Conservation (phyloP, 2,888 invertebrate species). For the Teleiodes luculella region DNA sequence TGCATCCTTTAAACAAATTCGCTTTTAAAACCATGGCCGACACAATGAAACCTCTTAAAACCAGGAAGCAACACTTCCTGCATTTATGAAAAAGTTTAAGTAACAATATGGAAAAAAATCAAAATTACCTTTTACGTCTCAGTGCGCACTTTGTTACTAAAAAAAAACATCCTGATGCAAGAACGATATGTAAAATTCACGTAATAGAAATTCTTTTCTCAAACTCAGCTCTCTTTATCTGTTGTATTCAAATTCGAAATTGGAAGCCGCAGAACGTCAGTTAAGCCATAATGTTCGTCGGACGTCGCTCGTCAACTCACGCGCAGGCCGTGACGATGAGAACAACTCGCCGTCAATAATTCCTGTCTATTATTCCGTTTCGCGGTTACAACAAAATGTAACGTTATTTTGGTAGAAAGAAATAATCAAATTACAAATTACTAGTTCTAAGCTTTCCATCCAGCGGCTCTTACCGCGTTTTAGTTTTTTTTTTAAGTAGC, state of each 20-base stretch:
- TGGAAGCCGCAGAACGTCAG: neutral
- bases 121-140: no score
- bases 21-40: neutral
- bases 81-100: no score
- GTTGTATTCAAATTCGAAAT: neutral
- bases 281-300: neutral
- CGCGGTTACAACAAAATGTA: neutral
- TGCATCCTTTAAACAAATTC: neutral
- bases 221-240: neutral
- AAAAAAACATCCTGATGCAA: no score
- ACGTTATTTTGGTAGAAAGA: no score
- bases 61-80: neutral
- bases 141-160: no score
- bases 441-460: no score
- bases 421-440: neutral
- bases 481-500: no score
- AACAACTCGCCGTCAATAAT: neutral
- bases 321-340: constrained; percentile 3
- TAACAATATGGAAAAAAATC: no score
- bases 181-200: no score
- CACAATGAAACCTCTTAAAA: neutral
- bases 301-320: neutral
- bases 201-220: no score
- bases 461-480: no score
- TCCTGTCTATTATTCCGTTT: neutral